Base-by-base conservation (phyloP, 2,888 invertebrate genomes). In the Brachyopa scutellaris region DNA sequence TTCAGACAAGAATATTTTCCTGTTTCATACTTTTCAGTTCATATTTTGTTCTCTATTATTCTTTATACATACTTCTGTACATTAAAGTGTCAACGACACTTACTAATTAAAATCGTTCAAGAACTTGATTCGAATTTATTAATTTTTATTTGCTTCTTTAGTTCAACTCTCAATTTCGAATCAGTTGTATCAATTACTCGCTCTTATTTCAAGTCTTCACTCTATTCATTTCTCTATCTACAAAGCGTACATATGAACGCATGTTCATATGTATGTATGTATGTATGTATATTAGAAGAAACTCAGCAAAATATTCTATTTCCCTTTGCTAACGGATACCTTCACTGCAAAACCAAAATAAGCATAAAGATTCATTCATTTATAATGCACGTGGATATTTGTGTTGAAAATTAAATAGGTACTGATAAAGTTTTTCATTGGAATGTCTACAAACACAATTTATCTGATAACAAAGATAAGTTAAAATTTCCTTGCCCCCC, bases 401-500 rank as follows among this genome's bases (percentile, higher is more conserved):
- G 45, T 49, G 17, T 15, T 55, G 4, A 36, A 17, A 53, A 42
- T 17, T 33, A 23, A 40, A 51, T 36, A 26, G 6, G 21, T 26
- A 51, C 15, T 76, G 69, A 80, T 76, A 69, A 62, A 26, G 5
- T 26, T 6, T 47, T 45, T 26, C 23, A 26, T 29, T 45, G 47
- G 49, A 74, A 80, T 74, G 61, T 57, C 31, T 6, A 45, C 55
- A 53, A 53, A 61, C 45, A 61, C 59, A 51, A n/a, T n/a, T 8
- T 64, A 70, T 76, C 64, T 64, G 76, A 66, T 66, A 72, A 70
- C 36, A 45, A 66, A 82, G 76, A 82, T 82, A 77, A 76, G 64
- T 64, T 15, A 33, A 33, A 69, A 13, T 57, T 76, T 45, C n/a
- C 4, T 31, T 31, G 3, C 26, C 26, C 26, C 31, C 38, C 15